phyloP scores from a whole-genome alignment of 2,888 invertebrate species.

The Tetragnatha montana region DNA sequence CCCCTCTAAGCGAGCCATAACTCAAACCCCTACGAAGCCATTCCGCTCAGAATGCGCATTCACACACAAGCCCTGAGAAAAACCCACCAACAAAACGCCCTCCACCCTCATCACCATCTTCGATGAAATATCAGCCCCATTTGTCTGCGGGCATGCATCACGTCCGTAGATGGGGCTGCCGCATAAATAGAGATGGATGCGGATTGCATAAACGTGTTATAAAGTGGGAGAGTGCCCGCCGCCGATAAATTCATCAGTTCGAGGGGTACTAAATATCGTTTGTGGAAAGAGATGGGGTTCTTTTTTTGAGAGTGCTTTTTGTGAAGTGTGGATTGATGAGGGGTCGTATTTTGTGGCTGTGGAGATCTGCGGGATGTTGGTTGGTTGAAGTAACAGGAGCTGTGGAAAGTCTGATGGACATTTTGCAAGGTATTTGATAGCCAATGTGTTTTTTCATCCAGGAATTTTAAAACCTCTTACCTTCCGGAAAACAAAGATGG shows the following conservation, averaged over 20 bases:
- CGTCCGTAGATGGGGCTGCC: neutral
- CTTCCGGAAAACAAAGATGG: too few relatives aligned
- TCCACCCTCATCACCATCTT: neutral
- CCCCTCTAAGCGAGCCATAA: too few relatives aligned
- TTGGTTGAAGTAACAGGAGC: neutral
- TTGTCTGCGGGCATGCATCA: conserved; percentile 42
- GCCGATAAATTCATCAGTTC: conserved; percentile 51
- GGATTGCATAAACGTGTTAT: conserved; percentile 54
- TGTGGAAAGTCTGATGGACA: neutral
- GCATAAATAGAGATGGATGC: conserved; percentile 35
- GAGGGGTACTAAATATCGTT: too few relatives aligned
- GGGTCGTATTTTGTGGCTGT: conserved; percentile 1
- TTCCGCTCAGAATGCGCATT: neutral
- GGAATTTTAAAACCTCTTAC: too few relatives aligned
- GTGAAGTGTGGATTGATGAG: neutral
- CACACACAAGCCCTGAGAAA: conserved; percentile 3
- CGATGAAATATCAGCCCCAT: conserved; percentile 22
- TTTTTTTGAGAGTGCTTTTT: neutral
- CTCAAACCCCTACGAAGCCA: too few relatives aligned
- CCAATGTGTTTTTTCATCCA: too few relatives aligned
- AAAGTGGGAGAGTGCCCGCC: conserved; percentile 22
- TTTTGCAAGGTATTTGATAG: too few relatives aligned
- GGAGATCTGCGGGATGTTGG: too few relatives aligned
- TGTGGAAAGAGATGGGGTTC: too few relatives aligned
- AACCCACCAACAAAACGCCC: neutral